Base-by-base conservation (phyloP, 2,797 vertebrate species). In the Pelodytes ibericus region DNA sequence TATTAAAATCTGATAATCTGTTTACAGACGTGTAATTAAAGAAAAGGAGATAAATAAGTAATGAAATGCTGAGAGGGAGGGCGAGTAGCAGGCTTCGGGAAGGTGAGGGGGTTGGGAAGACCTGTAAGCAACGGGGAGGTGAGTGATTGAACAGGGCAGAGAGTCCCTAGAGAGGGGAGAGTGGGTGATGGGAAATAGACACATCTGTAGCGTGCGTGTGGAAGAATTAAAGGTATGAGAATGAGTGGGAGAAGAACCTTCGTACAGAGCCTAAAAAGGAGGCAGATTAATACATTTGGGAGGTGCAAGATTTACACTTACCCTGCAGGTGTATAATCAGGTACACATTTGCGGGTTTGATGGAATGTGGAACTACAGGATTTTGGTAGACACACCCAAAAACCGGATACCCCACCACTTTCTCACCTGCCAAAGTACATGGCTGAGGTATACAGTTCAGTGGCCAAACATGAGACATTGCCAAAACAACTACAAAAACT, bases 1-100 rank as follows among this genome's bases (percentile, higher is more conserved):
- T 53, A 62, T 62, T 70, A 75, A 61, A 61, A 70, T 75, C 58
- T 25, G 22, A 36, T 75, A 75, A 69, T 70, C 74, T 62, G 30
- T 69, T 62, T 75, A 70, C 10, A 29, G 29, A 69, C 22, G 58
- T 70, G 66, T 69, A 62, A 75, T 62, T 69, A 75, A 70, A 65
- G 29, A 26, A 25, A 39, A 44, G 22, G 53, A 56, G 47, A 53
- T 75, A 20, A 33, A 15, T 27, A 11, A 44, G 31, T 18, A 16
- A 6, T 25, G n/a, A 26, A 1, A 31, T 5, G 3, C 16, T 8
- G 6, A 59, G 4, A 29, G 7, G 57, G 20, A 57, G 6, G 15
- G 25, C 25, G 7, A 1, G 20, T 18, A 53, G 20, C 18, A 53
- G 49, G n/a, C n/a, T 16, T 51, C 20, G 2, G 24, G 49, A 22